Percentiles rank a stretch among this genome's conserved stretches.
phyloP scores from a whole-genome alignment of 35 echinoderm and acorn worm species.

The Apostichopus japonicus region DNA sequence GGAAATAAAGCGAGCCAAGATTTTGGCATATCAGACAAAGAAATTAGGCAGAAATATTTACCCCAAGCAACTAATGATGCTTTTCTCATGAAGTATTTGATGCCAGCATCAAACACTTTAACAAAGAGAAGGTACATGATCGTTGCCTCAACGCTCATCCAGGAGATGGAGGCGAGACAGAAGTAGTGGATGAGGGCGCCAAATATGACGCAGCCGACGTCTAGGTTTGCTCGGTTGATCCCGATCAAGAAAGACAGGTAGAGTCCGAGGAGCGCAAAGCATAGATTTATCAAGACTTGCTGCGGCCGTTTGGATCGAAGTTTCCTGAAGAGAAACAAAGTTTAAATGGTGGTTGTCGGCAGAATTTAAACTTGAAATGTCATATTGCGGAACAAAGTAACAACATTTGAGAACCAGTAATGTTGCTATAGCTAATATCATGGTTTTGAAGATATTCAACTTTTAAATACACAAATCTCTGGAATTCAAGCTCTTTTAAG shows the following conservation, averaged over 20 bases:
- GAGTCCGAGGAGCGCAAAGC: slow-evolving; percentile 64
- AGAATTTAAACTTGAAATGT: background rate
- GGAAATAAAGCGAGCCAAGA: too few species aligned
- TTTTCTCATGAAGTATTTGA: slow-evolving; percentile 24
- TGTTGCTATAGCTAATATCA: too few species aligned
- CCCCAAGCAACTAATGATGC: slow-evolving; percentile 33
- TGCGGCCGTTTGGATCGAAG: slow-evolving; percentile 58
- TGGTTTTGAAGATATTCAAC: too few species aligned
- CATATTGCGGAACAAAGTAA: too few species aligned
- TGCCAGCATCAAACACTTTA: slow-evolving; percentile 14
- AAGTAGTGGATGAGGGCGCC: slow-evolving; percentile 68
- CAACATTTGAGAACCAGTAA: too few species aligned
- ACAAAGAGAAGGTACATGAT: slow-evolving; percentile 52
- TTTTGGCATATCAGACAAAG: too few species aligned
- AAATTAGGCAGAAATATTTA: background rate
- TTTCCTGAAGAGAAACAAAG: slow-evolving; percentile 50
- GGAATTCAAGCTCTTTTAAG: too few species aligned
- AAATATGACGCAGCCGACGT: slow-evolving; percentile 60
- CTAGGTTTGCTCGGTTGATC: slow-evolving; percentile 29
- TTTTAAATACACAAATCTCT: too few species aligned
- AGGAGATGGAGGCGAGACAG: background rate
- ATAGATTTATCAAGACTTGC: slow-evolving; percentile 66
- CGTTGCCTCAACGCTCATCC: slow-evolving; percentile 52
- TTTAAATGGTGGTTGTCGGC: background rate
- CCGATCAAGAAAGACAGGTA: slow-evolving; percentile 71